A percentile compares a stretch with the other conserved stretches of the same genome.
phyloP scores from a whole-genome alignment of 2,797 vertebrate species.

The Acridotheres tristis region DNA sequence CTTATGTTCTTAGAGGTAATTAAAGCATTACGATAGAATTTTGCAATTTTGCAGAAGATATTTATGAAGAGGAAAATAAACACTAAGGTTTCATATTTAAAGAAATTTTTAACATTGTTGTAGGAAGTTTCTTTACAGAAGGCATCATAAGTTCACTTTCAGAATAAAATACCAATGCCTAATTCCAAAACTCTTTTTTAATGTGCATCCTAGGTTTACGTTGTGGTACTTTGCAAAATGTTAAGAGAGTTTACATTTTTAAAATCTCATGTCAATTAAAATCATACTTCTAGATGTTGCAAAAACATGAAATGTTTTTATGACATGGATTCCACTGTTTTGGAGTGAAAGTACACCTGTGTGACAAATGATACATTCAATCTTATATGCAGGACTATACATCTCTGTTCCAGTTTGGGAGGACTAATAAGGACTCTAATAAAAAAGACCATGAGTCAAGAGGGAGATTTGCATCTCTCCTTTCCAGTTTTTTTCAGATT shows the following conservation, averaged over 20 bases:
- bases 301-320: not conserved
- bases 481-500: not conserved
- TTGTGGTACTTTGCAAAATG: not conserved
- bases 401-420: not conserved
- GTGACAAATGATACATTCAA: rapidly evolving
- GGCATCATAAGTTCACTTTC: not conserved
- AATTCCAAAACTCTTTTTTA: not conserved
- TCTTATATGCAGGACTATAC: not conserved
- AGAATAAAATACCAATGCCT: not conserved
- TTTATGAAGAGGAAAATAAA: not conserved
- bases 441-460: not conserved
- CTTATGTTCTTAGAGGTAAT: not conserved
- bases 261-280: not conserved
- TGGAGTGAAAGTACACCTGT: not conserved
- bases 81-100: not conserved
- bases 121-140: not conserved
- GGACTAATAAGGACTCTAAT: not conserved
- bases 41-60: not conserved
- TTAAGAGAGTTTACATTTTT: not conserved
- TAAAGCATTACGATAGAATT: not conserved
- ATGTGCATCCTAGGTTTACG: not conserved
- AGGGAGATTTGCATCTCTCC: not conserved
- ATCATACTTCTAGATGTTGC: not conserved
- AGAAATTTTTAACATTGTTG: not conserved
- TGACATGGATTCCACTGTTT: not conserved